phyloP scores from a whole-genome alignment of 2,888 invertebrate genomes.

The Watsonalla cultraria region DNA sequence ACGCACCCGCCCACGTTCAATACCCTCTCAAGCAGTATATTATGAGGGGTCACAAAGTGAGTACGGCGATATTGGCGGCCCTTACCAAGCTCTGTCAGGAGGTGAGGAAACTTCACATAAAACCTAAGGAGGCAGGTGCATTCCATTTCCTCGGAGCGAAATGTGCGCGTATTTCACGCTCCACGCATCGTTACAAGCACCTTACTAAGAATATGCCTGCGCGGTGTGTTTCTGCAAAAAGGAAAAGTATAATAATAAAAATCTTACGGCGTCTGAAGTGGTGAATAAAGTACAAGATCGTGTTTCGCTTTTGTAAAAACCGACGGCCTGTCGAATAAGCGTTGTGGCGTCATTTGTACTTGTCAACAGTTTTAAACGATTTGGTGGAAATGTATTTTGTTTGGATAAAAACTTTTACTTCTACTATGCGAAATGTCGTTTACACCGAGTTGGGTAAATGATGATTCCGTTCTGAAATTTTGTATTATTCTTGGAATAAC shows the following conservation, averaged over 20 bases:
- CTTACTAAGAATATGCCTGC: constrained; percentile 47
- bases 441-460: not conserved
- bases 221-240: constrained; percentile 56
- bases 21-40: constrained; percentile 76
- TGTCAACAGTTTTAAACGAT: constrained; percentile 2
- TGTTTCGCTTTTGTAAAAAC: constrained; percentile 37
- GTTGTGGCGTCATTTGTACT: constrained; percentile 18
- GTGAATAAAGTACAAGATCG: constrained; percentile 45
- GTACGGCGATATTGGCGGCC: constrained; percentile 73
- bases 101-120: constrained; percentile 76
- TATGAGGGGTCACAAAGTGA: constrained; percentile 77
- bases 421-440: not conserved
- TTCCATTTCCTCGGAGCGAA: constrained; percentile 73
- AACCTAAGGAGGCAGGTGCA: constrained; percentile 77
- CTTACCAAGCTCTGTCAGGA: constrained; percentile 65
- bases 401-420: not conserved
- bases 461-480: not conserved
- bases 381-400: not conserved
- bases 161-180: constrained; percentile 74
- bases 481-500: not conserved
- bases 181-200: constrained; percentile 63
- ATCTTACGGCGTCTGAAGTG: constrained; percentile 54
- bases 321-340: constrained; percentile 28
- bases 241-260: constrained; percentile 70
- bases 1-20: constrained; percentile 52